phyloP scores from a whole-genome alignment of 30 jellyfish, hydroid and myxozoan species.

The Rhopilema esculentum region DNA sequence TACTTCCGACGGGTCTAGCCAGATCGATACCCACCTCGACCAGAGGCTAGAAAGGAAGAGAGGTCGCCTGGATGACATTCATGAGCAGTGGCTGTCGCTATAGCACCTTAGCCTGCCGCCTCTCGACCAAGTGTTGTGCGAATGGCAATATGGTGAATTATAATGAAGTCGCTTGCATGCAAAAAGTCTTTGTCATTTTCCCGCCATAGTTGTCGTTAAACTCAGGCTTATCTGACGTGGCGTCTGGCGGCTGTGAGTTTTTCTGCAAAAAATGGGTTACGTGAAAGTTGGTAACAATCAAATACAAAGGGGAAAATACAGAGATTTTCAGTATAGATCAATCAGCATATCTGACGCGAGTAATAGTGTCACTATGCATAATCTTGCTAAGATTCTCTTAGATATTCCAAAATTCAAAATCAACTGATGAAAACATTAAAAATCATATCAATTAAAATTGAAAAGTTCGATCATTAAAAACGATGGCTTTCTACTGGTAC shows the following conservation, averaged over 20 bases:
- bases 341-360: neutral
- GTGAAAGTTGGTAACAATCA: neutral
- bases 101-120: conserved; percentile 36
- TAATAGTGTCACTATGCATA: neutral
- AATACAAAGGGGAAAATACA: neutral
- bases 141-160: conserved; percentile 53
- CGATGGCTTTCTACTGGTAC: too few species aligned
- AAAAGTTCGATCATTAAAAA: too few species aligned
- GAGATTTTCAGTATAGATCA: neutral
- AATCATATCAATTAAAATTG: too few species aligned
- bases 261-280: conserved; percentile 20
- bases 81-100: conserved; percentile 50
- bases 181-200: conserved; percentile 78
- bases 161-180: conserved; percentile 84
- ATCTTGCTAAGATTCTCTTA: neutral
- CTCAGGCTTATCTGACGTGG: conserved; percentile 62
- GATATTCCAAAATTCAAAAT: too few species aligned
- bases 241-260: conserved; percentile 53
- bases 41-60: neutral
- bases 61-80: neutral
- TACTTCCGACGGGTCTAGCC: neutral
- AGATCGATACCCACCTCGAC: neutral
- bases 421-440: too few species aligned
- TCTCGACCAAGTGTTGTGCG: conserved; percentile 64
- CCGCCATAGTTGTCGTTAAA: conserved; percentile 77